A percentile compares a stretch with the other conserved stretches of the same genome.
These are phyloP conservation scores for Apteryx owenii DNA, from an alignment of 2,113 vertebrate genomes.

Conservation along the genomic window DNA sequence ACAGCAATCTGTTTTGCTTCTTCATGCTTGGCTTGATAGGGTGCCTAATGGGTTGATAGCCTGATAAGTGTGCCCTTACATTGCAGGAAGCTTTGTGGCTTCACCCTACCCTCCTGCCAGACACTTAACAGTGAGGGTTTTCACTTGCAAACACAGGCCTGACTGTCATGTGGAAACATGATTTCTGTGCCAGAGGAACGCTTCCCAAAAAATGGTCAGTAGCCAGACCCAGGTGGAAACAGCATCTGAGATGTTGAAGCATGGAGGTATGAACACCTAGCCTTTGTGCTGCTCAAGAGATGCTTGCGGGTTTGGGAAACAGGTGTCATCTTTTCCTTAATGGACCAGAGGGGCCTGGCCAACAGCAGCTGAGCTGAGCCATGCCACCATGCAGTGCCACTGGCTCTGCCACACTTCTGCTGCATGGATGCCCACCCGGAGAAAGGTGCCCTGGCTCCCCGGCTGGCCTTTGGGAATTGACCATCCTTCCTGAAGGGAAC, in stretches of 20 bases:
- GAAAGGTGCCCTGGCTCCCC: not conserved
- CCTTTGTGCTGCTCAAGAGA: not conserved
- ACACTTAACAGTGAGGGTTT: not conserved
- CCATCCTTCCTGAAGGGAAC: too few species aligned
- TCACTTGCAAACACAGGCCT: not conserved
- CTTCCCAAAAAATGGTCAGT: not conserved
- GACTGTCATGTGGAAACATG: accelerated
- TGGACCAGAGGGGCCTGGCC: too few species aligned
- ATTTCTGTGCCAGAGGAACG: not conserved
- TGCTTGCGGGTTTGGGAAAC: not conserved
- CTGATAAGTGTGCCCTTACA: not conserved
- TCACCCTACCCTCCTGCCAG: not conserved
- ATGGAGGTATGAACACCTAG: not conserved
- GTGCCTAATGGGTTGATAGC: not conserved
- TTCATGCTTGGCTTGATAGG: not conserved
- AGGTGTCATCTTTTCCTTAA: not conserved
- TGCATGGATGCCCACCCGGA: not conserved
- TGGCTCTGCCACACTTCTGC: too few species aligned
- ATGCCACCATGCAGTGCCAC: too few species aligned
- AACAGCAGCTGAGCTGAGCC: too few species aligned
- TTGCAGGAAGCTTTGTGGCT: not conserved
- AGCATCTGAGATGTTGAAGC: not conserved
- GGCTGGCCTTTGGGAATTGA: accelerated
- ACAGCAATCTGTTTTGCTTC: not conserved
- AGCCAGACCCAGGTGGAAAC: not conserved